Conservation (phyloP, 2,888 invertebrate species). For the Sericinus montela region DNA sequence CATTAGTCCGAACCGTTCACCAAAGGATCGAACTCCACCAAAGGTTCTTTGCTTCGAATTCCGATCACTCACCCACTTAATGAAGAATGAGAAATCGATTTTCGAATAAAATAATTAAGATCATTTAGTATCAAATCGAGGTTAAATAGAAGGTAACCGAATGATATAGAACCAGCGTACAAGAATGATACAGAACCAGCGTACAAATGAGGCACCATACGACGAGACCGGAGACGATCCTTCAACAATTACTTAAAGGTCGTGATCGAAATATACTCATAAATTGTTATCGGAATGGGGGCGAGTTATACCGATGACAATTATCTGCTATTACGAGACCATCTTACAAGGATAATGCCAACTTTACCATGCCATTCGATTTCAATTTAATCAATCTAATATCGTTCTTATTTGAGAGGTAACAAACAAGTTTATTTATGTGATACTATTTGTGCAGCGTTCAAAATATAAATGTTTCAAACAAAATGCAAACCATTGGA, state of each 20-base stretch:
- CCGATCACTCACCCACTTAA: too few species aligned
- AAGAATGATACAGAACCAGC: background rate
- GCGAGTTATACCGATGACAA: conserved; percentile 55
- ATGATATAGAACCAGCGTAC: background rate
- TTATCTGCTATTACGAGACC: conserved; percentile 55
- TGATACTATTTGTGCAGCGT: background rate
- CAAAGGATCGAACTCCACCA: too few species aligned
- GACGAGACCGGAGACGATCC: conserved; percentile 38
- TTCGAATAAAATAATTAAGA: background rate
- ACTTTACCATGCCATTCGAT: background rate
- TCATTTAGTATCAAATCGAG: conserved; percentile 1
- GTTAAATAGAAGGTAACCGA: background rate
- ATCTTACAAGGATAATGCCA: conserved; percentile 21
- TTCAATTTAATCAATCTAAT: background rate
- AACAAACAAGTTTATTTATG: background rate
- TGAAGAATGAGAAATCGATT: too few species aligned
- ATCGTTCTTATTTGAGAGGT: background rate
- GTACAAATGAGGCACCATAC: conserved; percentile 34
- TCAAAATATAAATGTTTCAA: background rate
- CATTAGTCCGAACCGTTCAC: too few species aligned
- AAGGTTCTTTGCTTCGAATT: too few species aligned
- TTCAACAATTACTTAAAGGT: conserved; percentile 55
- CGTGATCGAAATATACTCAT: conserved; percentile 64
- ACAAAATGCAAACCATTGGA: conserved; percentile 13
- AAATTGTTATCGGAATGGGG: conserved; percentile 39